These are phyloP conservation scores for Oxyruncus cristatus DNA, from an alignment of 2,113 vertebrate genomes.

Conservation along the genomic window DNA sequence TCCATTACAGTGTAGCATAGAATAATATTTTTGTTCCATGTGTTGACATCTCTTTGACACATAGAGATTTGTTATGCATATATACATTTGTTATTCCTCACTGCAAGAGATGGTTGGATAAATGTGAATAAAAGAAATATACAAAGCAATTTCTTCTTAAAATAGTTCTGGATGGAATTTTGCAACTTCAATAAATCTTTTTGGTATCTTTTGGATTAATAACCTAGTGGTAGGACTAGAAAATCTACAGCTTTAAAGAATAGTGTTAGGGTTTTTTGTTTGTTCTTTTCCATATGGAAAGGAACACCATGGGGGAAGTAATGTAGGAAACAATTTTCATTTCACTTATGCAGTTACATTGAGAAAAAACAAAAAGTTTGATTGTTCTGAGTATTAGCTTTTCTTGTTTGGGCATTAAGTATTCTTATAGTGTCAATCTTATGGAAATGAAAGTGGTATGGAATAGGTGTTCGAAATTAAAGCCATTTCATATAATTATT, in stretches of 20 bases:
- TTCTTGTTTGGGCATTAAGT: conserved; percentile 31
- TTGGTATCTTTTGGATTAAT: conserved; percentile 19
- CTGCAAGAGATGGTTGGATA: background rate
- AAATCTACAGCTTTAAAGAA: background rate
- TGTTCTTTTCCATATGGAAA: background rate
- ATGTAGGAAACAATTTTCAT: background rate
- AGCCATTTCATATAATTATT: conserved; percentile 67
- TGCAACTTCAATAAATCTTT: background rate
- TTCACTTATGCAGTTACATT: background rate
- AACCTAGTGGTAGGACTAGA: background rate
- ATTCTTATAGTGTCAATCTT: conserved; percentile 34
- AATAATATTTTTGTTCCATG: background rate
- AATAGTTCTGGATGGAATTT: background rate
- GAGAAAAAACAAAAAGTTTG: background rate
- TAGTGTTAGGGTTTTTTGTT: background rate
- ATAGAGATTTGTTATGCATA: background rate
- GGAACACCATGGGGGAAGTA: background rate
- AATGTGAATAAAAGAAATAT: conserved; percentile 19
- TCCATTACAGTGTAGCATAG: background rate
- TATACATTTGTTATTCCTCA: background rate
- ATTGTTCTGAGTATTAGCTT: background rate
- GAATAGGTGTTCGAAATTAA: conserved; percentile 47
- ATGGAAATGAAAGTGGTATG: conserved; percentile 47
- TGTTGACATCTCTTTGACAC: conserved; percentile 2
- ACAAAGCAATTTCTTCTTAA: background rate